phyloP scores from a whole-genome alignment of 1,140 invertebrate species.

The Drosophila seguyi region DNA sequence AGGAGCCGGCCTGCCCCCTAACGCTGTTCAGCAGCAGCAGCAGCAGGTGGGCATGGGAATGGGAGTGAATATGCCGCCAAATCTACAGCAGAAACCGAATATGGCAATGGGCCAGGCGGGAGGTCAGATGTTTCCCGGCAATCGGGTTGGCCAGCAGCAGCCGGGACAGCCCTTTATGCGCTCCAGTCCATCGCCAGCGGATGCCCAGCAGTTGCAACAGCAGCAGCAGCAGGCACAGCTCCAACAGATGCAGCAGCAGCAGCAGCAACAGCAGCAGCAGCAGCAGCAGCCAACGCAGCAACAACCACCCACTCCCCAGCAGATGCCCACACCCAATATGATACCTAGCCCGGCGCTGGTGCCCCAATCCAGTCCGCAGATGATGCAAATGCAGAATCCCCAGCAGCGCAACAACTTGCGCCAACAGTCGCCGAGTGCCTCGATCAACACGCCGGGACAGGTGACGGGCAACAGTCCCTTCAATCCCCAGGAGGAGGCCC shows the following conservation, averaged over 20 bases:
- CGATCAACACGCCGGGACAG: constrained; percentile 92
- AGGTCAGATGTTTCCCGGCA: constrained; percentile 69
- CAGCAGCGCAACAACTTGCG: constrained; percentile 86
- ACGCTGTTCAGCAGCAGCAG: constrained; percentile 64
- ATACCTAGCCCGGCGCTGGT: constrained; percentile 90
- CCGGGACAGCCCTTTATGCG: constrained; percentile 86
- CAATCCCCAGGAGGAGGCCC: constrained; percentile 91
- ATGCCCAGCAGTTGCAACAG: constrained; percentile 67
- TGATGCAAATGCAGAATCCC: constrained; percentile 86
- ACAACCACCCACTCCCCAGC: constrained; percentile 62
- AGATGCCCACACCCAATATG: constrained; percentile 86
- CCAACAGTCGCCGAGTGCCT: constrained; percentile 92
- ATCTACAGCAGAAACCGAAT: constrained; percentile 68
- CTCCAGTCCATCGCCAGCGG: constrained; percentile 86
- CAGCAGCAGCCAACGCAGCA: constrained; percentile 58
- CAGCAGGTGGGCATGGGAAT: constrained; percentile 56
- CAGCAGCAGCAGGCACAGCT: constrained; percentile 63
- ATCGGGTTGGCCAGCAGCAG: constrained; percentile 64
- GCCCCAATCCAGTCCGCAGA: constrained; percentile 89
- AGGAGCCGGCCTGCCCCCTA: constrained; percentile 59
- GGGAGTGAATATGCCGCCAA: constrained; percentile 78
- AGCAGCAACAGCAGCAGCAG: constrained; percentile 65
- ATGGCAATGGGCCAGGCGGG: constrained; percentile 70
- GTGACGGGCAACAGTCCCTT: constrained; percentile 90
- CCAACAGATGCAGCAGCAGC: constrained; percentile 59